These are phyloP conservation scores for Basileuterus tristriatus DNA, from an alignment of 2,797 vertebrate species.

Conservation along the genomic window DNA sequence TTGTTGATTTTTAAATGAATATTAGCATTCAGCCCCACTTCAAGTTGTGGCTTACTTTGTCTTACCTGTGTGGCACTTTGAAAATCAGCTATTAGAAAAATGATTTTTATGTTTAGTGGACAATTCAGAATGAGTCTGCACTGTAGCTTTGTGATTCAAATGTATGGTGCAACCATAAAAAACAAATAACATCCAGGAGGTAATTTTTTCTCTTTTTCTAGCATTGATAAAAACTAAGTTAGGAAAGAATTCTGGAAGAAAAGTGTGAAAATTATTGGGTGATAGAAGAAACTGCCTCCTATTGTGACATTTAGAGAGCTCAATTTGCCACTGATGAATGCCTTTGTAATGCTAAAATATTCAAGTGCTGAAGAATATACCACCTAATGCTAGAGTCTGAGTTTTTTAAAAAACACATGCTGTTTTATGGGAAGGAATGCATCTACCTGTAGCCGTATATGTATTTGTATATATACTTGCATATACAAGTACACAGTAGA, in stretches of 20 bases:
- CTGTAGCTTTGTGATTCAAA: not conserved
- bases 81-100: not conserved
- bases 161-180: not conserved
- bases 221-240: not conserved
- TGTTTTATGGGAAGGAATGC: not conserved
- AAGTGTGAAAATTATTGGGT: not conserved
- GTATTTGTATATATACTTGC: not conserved
- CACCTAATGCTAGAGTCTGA: not conserved
- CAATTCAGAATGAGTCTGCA: not conserved
- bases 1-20: not conserved
- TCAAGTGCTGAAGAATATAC: not conserved
- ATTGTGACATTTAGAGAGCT: not conserved
- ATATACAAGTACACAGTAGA: accelerated
- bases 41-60: not conserved
- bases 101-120: not conserved
- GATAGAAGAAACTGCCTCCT: not conserved
- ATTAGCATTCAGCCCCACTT: not conserved
- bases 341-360: not conserved
- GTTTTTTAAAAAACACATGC: not conserved
- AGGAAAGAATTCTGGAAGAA: not conserved
- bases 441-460: not conserved
- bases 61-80: not conserved
- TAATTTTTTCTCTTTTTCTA: not conserved
- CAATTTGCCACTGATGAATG: not conserved
- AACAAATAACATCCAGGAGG: not conserved